phyloP scores from a whole-genome alignment of 2,888 invertebrate species.

The Drosophila borborema region DNA sequence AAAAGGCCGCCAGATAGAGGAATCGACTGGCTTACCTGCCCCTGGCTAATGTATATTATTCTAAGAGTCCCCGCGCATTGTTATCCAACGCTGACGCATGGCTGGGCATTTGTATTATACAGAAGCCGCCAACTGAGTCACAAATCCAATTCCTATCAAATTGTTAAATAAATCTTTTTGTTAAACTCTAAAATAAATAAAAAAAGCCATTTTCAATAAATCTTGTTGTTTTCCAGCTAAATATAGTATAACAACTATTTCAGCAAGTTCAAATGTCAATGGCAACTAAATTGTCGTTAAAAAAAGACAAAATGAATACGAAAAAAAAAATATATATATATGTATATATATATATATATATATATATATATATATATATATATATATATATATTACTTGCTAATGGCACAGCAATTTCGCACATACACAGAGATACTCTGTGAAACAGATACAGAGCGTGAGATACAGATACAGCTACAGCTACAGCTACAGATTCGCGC shows the following conservation, averaged over 20 bases:
- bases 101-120: neutral
- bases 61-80: conserved; percentile 1
- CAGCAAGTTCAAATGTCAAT: conserved; percentile 78
- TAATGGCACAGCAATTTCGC: conserved; percentile 71
- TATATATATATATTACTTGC: conserved; percentile 42
- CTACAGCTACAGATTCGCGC: neutral
- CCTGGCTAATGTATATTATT: neutral
- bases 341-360: too few relatives aligned
- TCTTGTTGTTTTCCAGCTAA: conserved; percentile 18
- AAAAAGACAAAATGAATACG: conserved; percentile 10
- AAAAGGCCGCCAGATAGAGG: conserved; percentile 1
- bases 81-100: conserved; percentile 17
- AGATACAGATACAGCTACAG: neutral
- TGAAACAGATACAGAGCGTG: conserved; percentile 8
- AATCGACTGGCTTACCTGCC: neutral
- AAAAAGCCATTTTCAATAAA: conserved; percentile 28
- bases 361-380: conserved; percentile 4
- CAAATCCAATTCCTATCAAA: neutral
- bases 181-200: neutral
- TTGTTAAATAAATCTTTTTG: conserved; percentile 28
- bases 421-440: conserved; percentile 16
- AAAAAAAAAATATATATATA: conserved; percentile 2
- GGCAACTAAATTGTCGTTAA: conserved; percentile 66
- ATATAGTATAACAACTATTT: conserved; percentile 19
- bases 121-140: conserved; percentile 32